phyloP scores from a whole-genome alignment of 2,888 invertebrate species.

The Agrotis exclamationis region DNA sequence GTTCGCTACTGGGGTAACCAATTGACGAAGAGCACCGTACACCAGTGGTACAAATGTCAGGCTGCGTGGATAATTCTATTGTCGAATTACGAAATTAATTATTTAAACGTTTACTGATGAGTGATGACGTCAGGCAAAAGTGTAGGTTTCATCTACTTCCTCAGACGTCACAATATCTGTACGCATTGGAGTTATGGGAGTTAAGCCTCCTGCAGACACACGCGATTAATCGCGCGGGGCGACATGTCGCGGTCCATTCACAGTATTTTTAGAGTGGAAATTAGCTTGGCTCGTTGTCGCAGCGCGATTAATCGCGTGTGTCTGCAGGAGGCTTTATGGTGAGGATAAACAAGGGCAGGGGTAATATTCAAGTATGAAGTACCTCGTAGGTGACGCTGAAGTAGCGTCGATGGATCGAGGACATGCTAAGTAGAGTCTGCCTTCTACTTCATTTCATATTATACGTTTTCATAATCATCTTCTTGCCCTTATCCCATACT shows the following conservation, averaged over 20 bases:
- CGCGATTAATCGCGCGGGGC: too few relatives aligned
- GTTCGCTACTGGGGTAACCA: too few relatives aligned
- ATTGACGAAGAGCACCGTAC: conserved; percentile 20
- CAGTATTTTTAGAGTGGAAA: too few relatives aligned
- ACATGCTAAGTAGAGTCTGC: neutral
- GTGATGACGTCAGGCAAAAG: conserved; percentile 41
- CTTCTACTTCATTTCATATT: neutral
- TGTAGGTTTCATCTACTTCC: conserved; percentile 38
- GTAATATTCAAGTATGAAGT: neutral
- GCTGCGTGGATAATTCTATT: conserved; percentile 20
- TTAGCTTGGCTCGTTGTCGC: too few relatives aligned
- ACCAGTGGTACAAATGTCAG: conserved; percentile 15
- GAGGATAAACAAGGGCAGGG: conserved; percentile 1
- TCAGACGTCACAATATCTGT: conserved; percentile 35
- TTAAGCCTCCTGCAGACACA: too few relatives aligned
- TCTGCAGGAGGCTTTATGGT: too few relatives aligned
- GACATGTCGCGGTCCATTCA: too few relatives aligned
- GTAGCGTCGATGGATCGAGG: neutral
- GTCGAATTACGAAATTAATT: conserved; percentile 33
- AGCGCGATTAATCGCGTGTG: too few relatives aligned
- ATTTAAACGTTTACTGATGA: conserved; percentile 51
- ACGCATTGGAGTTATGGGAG: neutral
- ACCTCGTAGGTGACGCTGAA: neutral
- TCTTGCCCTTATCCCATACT: too few relatives aligned
- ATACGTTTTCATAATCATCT: neutral